phyloP scores from a whole-genome alignment of 2,888 invertebrate genomes.

The Drosophila buzzatii region DNA sequence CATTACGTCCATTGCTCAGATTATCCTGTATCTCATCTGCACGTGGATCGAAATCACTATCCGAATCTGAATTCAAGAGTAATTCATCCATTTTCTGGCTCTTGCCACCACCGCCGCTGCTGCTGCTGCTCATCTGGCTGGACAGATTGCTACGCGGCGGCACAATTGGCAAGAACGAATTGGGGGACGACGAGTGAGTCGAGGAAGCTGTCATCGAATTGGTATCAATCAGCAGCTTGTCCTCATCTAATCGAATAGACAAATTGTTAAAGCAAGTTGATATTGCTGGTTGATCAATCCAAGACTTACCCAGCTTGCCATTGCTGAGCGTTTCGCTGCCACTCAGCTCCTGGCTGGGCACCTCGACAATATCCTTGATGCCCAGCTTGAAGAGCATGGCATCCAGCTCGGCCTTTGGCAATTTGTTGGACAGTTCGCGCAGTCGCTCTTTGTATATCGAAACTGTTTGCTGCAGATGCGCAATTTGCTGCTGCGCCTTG shows the following conservation, averaged over 20 bases:
- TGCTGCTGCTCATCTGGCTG: conserved; percentile 87
- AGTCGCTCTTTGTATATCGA: conserved; percentile 93
- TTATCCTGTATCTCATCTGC: conserved; percentile 89
- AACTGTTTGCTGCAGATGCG: conserved; percentile 94
- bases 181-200: conserved; percentile 75
- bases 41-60: conserved; percentile 95
- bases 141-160: conserved; percentile 84
- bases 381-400: conserved; percentile 86
- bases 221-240: conserved; percentile 84
- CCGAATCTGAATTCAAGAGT: conserved; percentile 91
- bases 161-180: conserved; percentile 84
- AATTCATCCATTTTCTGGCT: conserved; percentile 92
- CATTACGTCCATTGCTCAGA: conserved; percentile 78
- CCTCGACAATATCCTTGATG: conserved; percentile 86
- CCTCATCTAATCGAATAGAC: conserved; percentile 66
- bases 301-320: conserved; percentile 68
- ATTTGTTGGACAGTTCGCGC: conserved; percentile 87
- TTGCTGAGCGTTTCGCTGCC: conserved; percentile 65
- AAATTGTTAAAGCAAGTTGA: not conserved
- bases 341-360: conserved; percentile 44
- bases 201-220: conserved; percentile 77
- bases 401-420: conserved; percentile 84
- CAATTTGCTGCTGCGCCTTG: conserved; percentile 95
- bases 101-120: conserved; percentile 85
- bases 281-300: not conserved